phyloP scores from a whole-genome alignment of 1,140 invertebrate species.

The Papilio aristodemus region DNA sequence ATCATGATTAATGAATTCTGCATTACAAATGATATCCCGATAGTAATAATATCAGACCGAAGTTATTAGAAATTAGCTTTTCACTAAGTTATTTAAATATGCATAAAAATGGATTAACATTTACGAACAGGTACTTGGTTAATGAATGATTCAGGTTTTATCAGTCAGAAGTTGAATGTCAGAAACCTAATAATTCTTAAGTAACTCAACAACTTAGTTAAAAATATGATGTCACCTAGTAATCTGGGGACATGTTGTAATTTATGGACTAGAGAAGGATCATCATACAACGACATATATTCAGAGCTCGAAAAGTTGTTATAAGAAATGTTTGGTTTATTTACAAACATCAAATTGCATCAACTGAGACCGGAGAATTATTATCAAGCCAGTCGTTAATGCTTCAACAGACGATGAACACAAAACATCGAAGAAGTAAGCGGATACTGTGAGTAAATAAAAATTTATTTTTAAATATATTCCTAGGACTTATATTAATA shows the following conservation, averaged over 20 bases:
- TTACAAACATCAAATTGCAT: slow-evolving; percentile 66
- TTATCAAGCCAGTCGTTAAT: slow-evolving; percentile 48
- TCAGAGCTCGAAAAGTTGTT: slow-evolving; percentile 52
- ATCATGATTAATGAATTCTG: too few relatives aligned
- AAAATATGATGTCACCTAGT: too few relatives aligned
- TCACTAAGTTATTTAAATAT: too few relatives aligned
- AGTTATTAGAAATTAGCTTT: too few relatives aligned
- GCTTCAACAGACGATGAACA: slow-evolving; percentile 54
- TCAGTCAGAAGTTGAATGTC: too few relatives aligned
- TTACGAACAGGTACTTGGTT: too few relatives aligned
- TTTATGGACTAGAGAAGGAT: not conserved
- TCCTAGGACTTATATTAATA: not conserved
- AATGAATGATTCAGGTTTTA: too few relatives aligned
- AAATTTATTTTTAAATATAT: not conserved
- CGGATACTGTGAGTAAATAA: not conserved
- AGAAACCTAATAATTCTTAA: too few relatives aligned
- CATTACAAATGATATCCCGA: too few relatives aligned
- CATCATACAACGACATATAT: slow-evolving; percentile 31
- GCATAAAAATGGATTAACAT: too few relatives aligned
- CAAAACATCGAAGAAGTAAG: slow-evolving; percentile 28
- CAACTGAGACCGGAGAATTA: slow-evolving; percentile 42
- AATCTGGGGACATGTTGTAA: not conserved
- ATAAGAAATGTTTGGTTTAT: slow-evolving; percentile 54
- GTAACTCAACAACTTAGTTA: too few relatives aligned
- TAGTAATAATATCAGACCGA: too few relatives aligned